Percentiles rank a stretch among this genome's conserved stretches.
Conservation (phyloP, 2,797 vertebrate species). For the Anableps anableps region DNA sequence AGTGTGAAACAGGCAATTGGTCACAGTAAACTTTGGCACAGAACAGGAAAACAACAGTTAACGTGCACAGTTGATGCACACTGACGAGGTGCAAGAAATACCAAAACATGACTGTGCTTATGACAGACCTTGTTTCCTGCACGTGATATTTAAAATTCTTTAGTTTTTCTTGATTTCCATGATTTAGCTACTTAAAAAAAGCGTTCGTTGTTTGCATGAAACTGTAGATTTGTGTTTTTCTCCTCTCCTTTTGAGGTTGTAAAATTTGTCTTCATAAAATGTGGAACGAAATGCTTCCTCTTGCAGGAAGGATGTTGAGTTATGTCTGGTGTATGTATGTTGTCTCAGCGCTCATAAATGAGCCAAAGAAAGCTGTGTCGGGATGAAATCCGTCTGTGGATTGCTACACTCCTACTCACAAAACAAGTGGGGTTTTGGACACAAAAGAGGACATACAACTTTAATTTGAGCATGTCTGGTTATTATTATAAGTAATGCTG, state of each 20-base stretch:
- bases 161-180: neutral
- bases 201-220: neutral
- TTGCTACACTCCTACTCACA: neutral
- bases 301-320: slow-evolving; percentile 75
- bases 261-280: slow-evolving; percentile 15
- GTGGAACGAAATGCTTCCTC: slow-evolving; percentile 53
- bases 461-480: neutral
- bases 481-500: neutral
- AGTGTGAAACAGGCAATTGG: too few relatives aligned
- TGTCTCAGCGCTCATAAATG: slow-evolving; percentile 55
- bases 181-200: neutral
- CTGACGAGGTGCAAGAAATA: neutral
- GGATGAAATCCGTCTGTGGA: slow-evolving; percentile 34
- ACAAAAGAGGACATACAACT: neutral
- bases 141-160: neutral
- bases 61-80: neutral
- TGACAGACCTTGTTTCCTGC: neutral
- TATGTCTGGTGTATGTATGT: slow-evolving; percentile 47
- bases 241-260: neutral
- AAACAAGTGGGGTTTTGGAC: neutral
- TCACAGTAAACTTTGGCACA: neutral
- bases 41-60: neutral
- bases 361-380: slow-evolving; percentile 29
- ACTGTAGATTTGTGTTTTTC: slow-evolving; percentile 9
- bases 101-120: neutral